Percentiles rank a stretch among this genome's conserved stretches.
Evolutionary conservation across 2,113 vertebrate genomes (phyloP).

Genomic region (Butorides virescens): DNA sequence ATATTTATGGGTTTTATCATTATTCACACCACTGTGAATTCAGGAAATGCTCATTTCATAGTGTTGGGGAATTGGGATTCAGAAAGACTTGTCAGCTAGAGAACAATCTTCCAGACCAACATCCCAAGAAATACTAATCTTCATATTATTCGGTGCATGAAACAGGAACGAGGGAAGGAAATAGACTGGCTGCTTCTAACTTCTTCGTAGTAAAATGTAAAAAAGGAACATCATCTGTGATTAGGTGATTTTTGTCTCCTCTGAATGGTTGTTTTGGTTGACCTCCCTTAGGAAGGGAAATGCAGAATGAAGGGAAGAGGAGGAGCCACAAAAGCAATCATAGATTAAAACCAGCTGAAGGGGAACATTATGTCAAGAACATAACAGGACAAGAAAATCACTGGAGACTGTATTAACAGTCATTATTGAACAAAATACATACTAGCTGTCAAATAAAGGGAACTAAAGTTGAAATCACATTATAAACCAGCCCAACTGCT

Average conservation of each 20-base stretch:
- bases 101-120: background rate
- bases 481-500: background rate
- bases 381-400: background rate
- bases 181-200: background rate
- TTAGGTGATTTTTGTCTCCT: background rate
- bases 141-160: background rate
- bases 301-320: background rate
- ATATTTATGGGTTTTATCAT: background rate
- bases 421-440: background rate
- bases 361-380: background rate
- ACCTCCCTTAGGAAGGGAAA: background rate
- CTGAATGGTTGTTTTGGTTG: background rate
- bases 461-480: background rate
- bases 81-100: background rate
- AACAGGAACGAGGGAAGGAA: background rate
- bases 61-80: background rate
- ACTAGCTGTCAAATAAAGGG: background rate
- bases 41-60: background rate
- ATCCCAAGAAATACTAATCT: background rate
- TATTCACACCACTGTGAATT: background rate
- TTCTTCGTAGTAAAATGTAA: background rate
- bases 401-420: background rate
- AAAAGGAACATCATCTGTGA: background rate
- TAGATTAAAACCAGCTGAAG: background rate
- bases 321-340: background rate